Conservation (phyloP, 2,797 vertebrate species). For the Paramormyrops hopkinsi region DNA sequence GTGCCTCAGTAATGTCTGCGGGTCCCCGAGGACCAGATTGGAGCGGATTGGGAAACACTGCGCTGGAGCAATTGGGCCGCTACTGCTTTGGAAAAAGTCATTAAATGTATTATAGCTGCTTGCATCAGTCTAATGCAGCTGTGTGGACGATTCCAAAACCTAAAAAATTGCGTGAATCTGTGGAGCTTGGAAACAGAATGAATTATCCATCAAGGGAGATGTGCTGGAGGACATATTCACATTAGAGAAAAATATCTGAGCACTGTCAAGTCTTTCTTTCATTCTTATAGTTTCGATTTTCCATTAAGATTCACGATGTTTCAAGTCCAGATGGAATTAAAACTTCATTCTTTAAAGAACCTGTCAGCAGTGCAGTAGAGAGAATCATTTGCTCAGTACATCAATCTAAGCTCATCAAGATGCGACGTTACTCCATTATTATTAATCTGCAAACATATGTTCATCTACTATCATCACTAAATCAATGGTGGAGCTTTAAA, state of each 20-base stretch:
- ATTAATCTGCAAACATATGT: constrained; percentile 11
- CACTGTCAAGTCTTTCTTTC: background rate
- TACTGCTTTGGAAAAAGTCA: background rate
- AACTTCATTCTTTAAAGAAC: background rate
- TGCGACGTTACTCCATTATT: background rate
- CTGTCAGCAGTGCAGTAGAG: background rate
- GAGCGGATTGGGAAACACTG: background rate
- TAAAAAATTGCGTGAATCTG: background rate
- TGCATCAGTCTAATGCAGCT: background rate
- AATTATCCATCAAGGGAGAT: background rate
- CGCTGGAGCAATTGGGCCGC: background rate
- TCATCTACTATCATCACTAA: background rate
- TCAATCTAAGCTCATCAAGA: background rate
- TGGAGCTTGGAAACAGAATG: background rate
- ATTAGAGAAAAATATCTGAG: background rate
- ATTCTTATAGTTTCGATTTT: background rate
- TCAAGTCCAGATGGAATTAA: constrained; percentile 11
- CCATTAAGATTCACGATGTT: constrained; percentile 14
- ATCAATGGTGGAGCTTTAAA: background rate
- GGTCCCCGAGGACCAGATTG: background rate
- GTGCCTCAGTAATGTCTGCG: background rate
- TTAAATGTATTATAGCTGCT: background rate
- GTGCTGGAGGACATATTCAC: background rate
- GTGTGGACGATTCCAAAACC: background rate
- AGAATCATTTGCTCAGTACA: background rate